Percentiles rank a stretch among this genome's conserved stretches.
These are phyloP conservation scores for Hylyphantes graminicola DNA, from an alignment of 1,140 invertebrate species.

Conservation along the genomic window DNA sequence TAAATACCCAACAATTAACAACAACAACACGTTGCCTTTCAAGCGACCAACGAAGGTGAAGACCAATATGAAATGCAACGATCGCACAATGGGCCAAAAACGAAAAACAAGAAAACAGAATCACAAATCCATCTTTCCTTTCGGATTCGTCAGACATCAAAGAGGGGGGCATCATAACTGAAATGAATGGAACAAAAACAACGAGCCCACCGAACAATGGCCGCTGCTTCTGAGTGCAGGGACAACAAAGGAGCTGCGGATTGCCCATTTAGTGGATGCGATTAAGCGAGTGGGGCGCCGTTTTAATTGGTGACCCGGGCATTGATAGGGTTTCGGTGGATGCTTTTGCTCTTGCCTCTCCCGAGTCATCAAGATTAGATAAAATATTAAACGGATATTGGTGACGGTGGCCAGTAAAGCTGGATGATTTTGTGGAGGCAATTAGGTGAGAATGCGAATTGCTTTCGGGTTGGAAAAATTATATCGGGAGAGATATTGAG, in stretches of 20 bases:
- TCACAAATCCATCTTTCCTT: neutral
- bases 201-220: neutral
- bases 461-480: too few relatives aligned
- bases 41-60: too few relatives aligned
- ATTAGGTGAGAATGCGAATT: too few relatives aligned
- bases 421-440: too few relatives aligned
- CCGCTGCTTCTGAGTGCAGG: neutral
- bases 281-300: conserved; percentile 19
- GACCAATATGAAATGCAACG: too few relatives aligned
- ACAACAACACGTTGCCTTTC: too few relatives aligned
- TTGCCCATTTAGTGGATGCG: conserved; percentile 34
- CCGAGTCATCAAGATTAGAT: neutral
- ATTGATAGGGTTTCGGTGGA: conserved; percentile 31
- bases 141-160: neutral
- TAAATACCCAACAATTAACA: too few relatives aligned
- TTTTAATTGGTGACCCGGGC: conserved; percentile 32
- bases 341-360: neutral
- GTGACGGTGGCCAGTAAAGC: neutral
- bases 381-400: neutral
- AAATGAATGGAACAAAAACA: conserved; percentile 23
- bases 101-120: neutral
- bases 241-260: conserved; percentile 20
- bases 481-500: too few relatives aligned
- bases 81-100: neutral
- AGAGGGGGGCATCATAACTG: neutral